phyloP scores from a whole-genome alignment of 2,113 vertebrate species.

The Lipotes vexillifer region DNA sequence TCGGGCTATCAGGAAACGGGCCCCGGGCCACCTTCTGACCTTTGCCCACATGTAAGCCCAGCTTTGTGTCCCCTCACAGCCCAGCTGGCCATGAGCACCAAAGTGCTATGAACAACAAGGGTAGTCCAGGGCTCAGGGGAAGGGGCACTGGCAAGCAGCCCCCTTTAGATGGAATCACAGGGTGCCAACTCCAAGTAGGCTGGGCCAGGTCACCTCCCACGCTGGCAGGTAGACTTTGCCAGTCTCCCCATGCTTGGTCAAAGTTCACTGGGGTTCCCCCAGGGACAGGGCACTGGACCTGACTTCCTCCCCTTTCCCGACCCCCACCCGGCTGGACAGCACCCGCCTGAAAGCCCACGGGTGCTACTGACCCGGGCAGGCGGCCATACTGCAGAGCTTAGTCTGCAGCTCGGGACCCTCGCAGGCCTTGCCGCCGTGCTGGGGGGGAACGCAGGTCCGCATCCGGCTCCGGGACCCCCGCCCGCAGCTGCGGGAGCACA shows the following conservation, averaged over 20 bases:
- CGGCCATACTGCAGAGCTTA: constrained; percentile 94
- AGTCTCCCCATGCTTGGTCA: constrained; percentile 58
- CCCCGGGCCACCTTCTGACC: not conserved
- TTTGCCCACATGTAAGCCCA: not conserved
- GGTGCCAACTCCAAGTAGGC: not conserved
- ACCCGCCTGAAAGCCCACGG: constrained; percentile 60
- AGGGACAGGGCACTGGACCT: not conserved
- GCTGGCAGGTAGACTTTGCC: not conserved
- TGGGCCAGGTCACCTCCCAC: constrained; percentile 4
- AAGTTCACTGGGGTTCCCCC: not conserved
- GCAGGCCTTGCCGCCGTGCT: constrained; percentile 85
- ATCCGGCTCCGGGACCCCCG: constrained; percentile 92
- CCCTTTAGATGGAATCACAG: not conserved
- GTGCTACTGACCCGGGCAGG: constrained; percentile 94
- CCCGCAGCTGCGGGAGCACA: constrained; percentile 96
- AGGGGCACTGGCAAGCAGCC: not conserved
- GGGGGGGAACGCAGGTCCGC: constrained; percentile 88
- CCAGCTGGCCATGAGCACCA: not conserved
- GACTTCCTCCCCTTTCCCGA: constrained; percentile 38
- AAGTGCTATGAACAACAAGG: not conserved
- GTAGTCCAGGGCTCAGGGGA: not conserved
- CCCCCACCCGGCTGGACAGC: constrained; percentile 59
- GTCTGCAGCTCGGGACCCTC: constrained; percentile 89
- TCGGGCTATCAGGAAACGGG: not conserved
- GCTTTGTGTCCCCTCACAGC: not conserved